Evolutionary conservation across 2,888 invertebrate species (phyloP).

Genomic region (Neelides folsomi): DNA sequence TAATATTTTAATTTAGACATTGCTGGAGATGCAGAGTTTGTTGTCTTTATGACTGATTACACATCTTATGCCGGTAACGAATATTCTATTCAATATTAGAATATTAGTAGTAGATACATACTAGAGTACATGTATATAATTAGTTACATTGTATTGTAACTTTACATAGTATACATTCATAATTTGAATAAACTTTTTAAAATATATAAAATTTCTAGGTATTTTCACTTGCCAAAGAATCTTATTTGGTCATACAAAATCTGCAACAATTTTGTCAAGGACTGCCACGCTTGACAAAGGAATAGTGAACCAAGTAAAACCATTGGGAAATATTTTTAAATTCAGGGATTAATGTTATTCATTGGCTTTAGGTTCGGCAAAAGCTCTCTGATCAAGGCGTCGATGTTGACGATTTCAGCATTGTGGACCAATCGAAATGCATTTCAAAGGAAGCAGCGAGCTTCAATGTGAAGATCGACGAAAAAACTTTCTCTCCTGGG

Average conservation of each 20-base stretch:
- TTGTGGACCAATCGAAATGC: conserved; percentile 58
- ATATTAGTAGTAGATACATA: no score
- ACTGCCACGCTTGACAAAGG: conserved; percentile 56
- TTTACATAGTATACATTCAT: no score
- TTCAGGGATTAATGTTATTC: not conserved
- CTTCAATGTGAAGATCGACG: conserved; percentile 56
- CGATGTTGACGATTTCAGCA: conserved; percentile 62
- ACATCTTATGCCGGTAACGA: conserved; percentile 50
- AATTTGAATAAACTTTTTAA: no score
- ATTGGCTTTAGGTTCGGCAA: conserved; percentile 47
- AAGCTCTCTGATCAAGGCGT: conserved; percentile 52
- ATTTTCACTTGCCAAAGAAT: conserved; percentile 67
- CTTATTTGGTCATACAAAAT: conserved; percentile 58
- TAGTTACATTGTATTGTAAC: no score
- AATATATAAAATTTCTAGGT: no score
- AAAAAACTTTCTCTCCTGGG: conserved; percentile 59
- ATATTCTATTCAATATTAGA: no score
- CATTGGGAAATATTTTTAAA: no score
- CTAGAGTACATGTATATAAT: no score
- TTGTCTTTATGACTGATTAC: conserved; percentile 62
- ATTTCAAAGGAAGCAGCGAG: conserved; percentile 44
- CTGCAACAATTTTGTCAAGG: conserved; percentile 67
- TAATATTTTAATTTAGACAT: conserved; percentile 44
- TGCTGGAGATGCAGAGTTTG: conserved; percentile 60
- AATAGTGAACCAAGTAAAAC: conserved; percentile 52